Evolutionary conservation across 2,797 vertebrate species (phyloP).

Genomic region (Gymnocypris eckloni): DNA sequence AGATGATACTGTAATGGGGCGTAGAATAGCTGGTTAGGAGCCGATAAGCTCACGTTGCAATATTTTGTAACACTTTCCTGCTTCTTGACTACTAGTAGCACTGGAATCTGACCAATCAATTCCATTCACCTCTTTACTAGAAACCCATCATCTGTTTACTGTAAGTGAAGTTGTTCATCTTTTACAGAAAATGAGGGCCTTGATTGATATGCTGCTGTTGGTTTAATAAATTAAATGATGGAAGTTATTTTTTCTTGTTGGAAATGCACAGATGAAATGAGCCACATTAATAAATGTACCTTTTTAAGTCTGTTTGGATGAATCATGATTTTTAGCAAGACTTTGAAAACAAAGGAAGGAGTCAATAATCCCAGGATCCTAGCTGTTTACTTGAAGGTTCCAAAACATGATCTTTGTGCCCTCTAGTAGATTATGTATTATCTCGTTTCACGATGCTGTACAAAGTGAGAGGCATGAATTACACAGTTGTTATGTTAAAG

Average conservation of each 20-base stretch:
- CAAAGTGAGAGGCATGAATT: neutral
- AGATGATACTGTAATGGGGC: slow-evolving; percentile 14
- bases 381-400: neutral
- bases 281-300: neutral
- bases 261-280: neutral
- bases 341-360: neutral
- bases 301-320: neutral
- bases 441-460: neutral
- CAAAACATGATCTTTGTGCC: slow-evolving; percentile 31
- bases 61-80: slow-evolving; percentile 37
- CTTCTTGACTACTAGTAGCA: slow-evolving; percentile 21
- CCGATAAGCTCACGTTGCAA: slow-evolving; percentile 17
- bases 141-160: slow-evolving; percentile 36
- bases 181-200: slow-evolving; percentile 68
- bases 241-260: neutral
- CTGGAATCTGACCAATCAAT: slow-evolving; percentile 40
- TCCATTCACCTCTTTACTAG: slow-evolving; percentile 30
- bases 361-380: neutral
- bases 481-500: neutral
- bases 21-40: slow-evolving; percentile 13
- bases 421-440: neutral
- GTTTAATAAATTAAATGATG: slow-evolving; percentile 72
- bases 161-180: slow-evolving; percentile 46
- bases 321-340: neutral
- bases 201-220: slow-evolving; percentile 71